Evolutionary conservation across 1,140 invertebrate genomes (phyloP).

Genomic region (Hirudo medicinalis): DNA sequence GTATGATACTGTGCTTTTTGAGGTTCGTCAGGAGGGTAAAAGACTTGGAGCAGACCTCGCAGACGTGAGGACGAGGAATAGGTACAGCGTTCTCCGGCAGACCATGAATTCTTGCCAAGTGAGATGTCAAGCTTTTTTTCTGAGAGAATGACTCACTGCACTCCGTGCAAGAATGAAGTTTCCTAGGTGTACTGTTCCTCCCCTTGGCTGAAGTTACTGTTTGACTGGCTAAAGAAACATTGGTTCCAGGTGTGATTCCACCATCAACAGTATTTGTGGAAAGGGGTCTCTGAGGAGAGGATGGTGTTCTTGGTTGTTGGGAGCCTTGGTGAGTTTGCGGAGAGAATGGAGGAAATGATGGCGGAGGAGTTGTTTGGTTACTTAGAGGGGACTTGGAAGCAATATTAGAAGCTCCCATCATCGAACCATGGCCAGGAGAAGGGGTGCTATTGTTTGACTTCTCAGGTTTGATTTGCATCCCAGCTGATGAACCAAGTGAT

Average conservation of each 20-base stretch:
- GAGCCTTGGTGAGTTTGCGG: background rate
- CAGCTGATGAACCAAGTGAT: background rate
- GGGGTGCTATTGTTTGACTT: background rate
- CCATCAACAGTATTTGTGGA: background rate
- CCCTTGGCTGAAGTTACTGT: background rate
- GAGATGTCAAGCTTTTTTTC: conserved; percentile 10
- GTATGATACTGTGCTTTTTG: conserved; percentile 22
- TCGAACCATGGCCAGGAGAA: background rate
- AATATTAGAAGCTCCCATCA: background rate
- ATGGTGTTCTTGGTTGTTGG: background rate
- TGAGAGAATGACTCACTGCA: conserved; percentile 6
- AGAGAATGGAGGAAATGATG: background rate
- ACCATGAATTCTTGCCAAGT: conserved; percentile 3
- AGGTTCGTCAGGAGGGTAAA: conserved; percentile 7
- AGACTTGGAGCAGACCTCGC: conserved; percentile 10
- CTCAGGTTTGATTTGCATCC: conserved; percentile 7
- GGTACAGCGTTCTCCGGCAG: background rate
- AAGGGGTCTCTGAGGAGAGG: background rate
- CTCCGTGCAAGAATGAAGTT: conserved; percentile 3
- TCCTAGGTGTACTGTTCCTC: background rate
- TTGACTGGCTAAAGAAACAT: background rate
- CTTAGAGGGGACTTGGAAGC: background rate
- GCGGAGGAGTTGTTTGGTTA: conserved; percentile 9
- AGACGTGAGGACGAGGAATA: conserved; percentile 5
- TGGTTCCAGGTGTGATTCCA: conserved; percentile 3